Conservation (phyloP, 2,113 vertebrate species). For the Podocnemis expansa region DNA sequence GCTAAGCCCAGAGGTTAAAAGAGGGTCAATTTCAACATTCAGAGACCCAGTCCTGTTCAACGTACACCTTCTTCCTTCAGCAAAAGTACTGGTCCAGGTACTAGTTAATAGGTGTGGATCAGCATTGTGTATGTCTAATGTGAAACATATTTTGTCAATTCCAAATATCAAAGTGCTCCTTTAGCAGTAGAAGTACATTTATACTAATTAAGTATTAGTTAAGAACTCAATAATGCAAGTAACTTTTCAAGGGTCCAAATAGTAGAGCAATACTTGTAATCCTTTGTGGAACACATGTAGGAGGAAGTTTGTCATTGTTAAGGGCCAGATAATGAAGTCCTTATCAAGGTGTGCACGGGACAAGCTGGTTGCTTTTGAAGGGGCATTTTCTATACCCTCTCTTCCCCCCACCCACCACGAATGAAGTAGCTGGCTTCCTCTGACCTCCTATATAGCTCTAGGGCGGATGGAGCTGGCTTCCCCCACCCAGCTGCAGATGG, state of each 20-base stretch:
- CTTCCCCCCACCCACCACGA: too few relatives aligned
- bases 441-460: too few relatives aligned
- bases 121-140: background rate
- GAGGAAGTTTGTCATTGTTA: slow-evolving; percentile 58
- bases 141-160: background rate
- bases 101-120: too few relatives aligned
- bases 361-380: too few relatives aligned
- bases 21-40: background rate
- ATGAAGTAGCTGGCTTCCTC: too few relatives aligned
- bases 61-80: too few relatives aligned
- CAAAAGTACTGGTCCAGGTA: too few relatives aligned
- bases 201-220: background rate
- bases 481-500: too few relatives aligned
- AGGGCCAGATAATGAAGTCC: background rate
- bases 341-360: background rate
- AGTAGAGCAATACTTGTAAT: slow-evolving; percentile 17
- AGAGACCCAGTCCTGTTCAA: background rate
- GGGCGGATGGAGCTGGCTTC: too few relatives aligned
- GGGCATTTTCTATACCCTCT: too few relatives aligned
- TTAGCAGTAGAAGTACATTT: background rate
- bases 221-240: background rate
- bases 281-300: slow-evolving; percentile 20
- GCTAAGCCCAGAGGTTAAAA: slow-evolving; percentile 20
- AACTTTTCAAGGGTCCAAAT: background rate
- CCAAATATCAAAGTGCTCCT: rapidly evolving